Percentiles rank a stretch among this genome's conserved stretches.
These are phyloP conservation scores for Drosophila mauritiana DNA, from an alignment of 1,140 invertebrate genomes.

Conservation along the genomic window DNA sequence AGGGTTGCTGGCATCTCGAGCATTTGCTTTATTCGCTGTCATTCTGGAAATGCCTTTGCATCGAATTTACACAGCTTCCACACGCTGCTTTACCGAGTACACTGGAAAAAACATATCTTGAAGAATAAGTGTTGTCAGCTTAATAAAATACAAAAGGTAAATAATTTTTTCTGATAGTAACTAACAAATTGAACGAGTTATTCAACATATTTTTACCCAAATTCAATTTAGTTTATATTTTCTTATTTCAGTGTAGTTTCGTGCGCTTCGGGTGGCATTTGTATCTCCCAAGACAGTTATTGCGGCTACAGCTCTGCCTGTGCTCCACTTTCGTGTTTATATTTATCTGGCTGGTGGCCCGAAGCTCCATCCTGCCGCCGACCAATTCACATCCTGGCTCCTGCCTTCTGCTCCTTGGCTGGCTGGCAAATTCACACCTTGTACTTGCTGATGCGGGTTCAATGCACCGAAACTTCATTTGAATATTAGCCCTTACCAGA, in stretches of 20 bases:
- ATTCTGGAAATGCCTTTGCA: slow-evolving; percentile 43
- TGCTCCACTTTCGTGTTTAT: slow-evolving; percentile 50
- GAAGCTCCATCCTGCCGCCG: slow-evolving; percentile 37
- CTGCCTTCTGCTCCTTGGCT: slow-evolving; percentile 16
- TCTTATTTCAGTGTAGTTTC: slow-evolving; percentile 5
- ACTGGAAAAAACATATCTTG: neutral
- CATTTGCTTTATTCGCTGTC: slow-evolving; percentile 37
- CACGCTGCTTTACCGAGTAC: slow-evolving; percentile 9
- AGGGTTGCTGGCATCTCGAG: slow-evolving; percentile 28
- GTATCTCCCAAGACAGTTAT: slow-evolving; percentile 59
- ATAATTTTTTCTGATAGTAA: no score
- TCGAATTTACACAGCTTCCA: slow-evolving; percentile 8
- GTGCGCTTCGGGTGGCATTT: slow-evolving; percentile 17
- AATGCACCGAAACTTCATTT: slow-evolving; percentile 67
- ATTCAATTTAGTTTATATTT: neutral
- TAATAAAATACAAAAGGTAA: no score
- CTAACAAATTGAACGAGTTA: no score
- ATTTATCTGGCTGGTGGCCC: slow-evolving; percentile 48
- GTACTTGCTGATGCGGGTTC: slow-evolving; percentile 44
- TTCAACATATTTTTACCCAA: neutral
- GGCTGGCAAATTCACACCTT: slow-evolving; percentile 72
- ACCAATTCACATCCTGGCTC: slow-evolving; percentile 30
- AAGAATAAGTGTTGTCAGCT: no score
- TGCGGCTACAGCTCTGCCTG: slow-evolving; percentile 35
- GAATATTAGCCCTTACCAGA: slow-evolving; percentile 53